Conservation (phyloP, 2,113 vertebrate species). For the Chitala chitala region DNA sequence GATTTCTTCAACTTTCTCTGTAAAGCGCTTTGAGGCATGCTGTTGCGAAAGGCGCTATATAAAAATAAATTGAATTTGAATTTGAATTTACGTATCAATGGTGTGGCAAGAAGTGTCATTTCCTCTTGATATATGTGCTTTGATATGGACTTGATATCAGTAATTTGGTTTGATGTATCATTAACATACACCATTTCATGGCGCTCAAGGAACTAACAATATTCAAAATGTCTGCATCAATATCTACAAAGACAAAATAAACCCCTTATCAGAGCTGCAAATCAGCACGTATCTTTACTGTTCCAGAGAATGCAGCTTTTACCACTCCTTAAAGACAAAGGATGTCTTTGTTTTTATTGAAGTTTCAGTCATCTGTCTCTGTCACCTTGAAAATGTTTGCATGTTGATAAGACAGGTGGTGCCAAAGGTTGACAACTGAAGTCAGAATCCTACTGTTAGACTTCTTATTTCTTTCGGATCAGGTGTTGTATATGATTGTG, state of each 20-base stretch:
- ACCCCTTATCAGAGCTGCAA: not conserved
- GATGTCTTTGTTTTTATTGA: not conserved
- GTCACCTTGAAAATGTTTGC: not conserved
- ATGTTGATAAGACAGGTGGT: constrained; percentile 1
- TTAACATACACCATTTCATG: not conserved
- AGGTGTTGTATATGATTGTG: too few relatives aligned
- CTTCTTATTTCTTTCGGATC: not conserved
- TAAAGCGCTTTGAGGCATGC: too few relatives aligned
- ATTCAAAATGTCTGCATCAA: not conserved
- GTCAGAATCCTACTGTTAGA: not conserved
- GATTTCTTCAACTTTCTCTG: too few relatives aligned
- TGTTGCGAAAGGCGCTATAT: too few relatives aligned
- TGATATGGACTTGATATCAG: not conserved
- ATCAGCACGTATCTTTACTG: constrained; percentile 10
- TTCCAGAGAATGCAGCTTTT: constrained; percentile 8
- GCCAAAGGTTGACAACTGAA: constrained; percentile 3
- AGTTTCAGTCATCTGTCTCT: not conserved
- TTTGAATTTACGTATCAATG: too few relatives aligned
- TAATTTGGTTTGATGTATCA: not conserved
- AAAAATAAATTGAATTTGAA: too few relatives aligned
- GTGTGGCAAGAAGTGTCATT: constrained; percentile 9
- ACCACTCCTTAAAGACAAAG: constrained; percentile 8
- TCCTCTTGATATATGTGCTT: constrained; percentile 4
- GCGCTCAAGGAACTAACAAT: not conserved
- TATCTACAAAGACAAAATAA: constrained; percentile 4